A percentile compares a stretch with the other conserved stretches of the same genome.
Conservation (phyloP, 2,797 vertebrate genomes). For the Bradypodion pumilum region DNA sequence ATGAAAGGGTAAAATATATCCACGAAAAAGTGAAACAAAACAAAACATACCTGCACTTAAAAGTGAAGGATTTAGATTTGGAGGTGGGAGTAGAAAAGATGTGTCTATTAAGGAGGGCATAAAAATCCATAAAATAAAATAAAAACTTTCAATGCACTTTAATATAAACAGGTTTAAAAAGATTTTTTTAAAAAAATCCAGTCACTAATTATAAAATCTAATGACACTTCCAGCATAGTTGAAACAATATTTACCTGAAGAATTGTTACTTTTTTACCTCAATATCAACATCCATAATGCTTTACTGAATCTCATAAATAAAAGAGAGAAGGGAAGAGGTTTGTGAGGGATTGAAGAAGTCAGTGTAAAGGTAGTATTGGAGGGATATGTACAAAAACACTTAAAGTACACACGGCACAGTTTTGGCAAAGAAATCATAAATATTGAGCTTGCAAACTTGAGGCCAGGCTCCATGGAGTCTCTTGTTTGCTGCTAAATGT, state of each 20-base stretch:
- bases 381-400: background rate
- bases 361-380: background rate
- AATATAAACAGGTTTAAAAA: background rate
- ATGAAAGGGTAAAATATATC: background rate
- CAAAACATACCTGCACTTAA: background rate
- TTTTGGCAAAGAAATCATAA: background rate
- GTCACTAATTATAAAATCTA: background rate
- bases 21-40: background rate
- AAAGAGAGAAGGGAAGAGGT: background rate
- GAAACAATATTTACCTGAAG: background rate
- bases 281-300: background rate
- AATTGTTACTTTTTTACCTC: background rate
- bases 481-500: background rate
- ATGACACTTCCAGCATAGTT: background rate
- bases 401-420: background rate
- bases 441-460: background rate
- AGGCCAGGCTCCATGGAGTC: background rate
- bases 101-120: background rate
- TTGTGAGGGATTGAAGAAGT: background rate
- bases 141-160: too few species aligned
- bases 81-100: background rate
- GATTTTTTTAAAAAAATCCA: background rate
- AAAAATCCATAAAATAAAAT: background rate
- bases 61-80: background rate
- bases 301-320: background rate